Evolutionary conservation across 2,888 invertebrate species (phyloP).

Genomic region (Perizoma affinitatum): DNA sequence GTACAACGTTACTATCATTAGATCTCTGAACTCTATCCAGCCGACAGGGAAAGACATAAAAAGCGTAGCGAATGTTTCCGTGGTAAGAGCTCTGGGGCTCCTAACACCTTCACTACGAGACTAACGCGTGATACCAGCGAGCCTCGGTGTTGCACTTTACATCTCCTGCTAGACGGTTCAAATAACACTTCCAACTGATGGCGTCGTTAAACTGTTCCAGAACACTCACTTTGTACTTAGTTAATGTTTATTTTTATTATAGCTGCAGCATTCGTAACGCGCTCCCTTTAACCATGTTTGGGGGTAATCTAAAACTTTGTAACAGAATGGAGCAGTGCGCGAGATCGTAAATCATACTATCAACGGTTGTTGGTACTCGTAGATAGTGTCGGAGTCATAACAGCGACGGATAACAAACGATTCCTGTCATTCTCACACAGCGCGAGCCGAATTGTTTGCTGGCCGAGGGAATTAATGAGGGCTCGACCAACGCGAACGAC

Average conservation of each 20-base stretch:
- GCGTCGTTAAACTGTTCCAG: conserved; percentile 60
- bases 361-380: conserved; percentile 59
- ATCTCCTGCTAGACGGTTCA: conserved; percentile 50
- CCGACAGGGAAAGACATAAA: conserved; percentile 33
- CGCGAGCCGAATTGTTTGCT: conserved; percentile 55
- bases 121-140: conserved; percentile 39
- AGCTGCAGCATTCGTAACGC: conserved; percentile 48
- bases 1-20: conserved; percentile 4
- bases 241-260: conserved; percentile 64
- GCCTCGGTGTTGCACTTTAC: conserved; percentile 49
- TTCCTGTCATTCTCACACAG: conserved; percentile 68
- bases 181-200: conserved; percentile 63
- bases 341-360: conserved; percentile 51
- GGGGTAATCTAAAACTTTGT: conserved; percentile 40
- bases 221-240: conserved; percentile 60
- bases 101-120: conserved; percentile 26
- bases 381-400: conserved; percentile 63
- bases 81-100: conserved; percentile 32
- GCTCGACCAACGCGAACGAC: conserved; percentile 33
- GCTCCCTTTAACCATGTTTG: conserved; percentile 35
- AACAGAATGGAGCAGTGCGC: conserved; percentile 38
- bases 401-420: conserved; percentile 68
- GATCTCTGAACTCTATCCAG: conserved; percentile 16
- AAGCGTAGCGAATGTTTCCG: conserved; percentile 29
- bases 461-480: conserved; percentile 63